Evolutionary conservation across 2,113 vertebrate species (phyloP).

Genomic region (Anser cygnoides): DNA sequence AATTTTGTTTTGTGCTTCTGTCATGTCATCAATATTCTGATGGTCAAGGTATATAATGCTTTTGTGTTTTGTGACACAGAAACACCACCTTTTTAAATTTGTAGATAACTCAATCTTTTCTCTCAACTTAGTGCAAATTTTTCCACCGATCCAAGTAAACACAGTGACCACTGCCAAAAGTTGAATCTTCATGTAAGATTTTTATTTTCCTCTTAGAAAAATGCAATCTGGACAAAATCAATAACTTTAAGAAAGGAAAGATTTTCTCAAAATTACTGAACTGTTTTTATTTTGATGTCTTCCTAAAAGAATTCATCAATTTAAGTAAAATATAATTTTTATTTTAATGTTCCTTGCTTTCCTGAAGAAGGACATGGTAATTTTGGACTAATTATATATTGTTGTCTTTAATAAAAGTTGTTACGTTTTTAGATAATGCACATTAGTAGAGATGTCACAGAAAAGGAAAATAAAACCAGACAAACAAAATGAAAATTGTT

Average conservation of each 20-base stretch:
- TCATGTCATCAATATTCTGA: background rate
- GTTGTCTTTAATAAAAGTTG: background rate
- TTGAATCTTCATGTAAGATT: background rate
- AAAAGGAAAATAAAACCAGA: too few relatives aligned
- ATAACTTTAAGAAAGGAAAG: background rate
- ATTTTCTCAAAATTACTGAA: background rate
- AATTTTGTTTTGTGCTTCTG: background rate
- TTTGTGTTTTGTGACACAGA: too few relatives aligned
- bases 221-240: background rate
- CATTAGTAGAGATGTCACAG: background rate
- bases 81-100: background rate
- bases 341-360: background rate
- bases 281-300: background rate
- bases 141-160: background rate
- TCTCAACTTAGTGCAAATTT: background rate
- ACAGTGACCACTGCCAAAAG: background rate
- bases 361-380: background rate
- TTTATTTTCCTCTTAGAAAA: background rate
- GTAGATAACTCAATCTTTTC: background rate
- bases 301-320: background rate
- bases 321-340: background rate
- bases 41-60: background rate
- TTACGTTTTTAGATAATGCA: background rate
- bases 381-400: background rate
- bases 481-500: background rate